A percentile compares a stretch with the other conserved stretches of the same genome.
These are phyloP conservation scores for Platysternon megacephalum DNA, from an alignment of 2,113 vertebrate species.

Conservation along the genomic window DNA sequence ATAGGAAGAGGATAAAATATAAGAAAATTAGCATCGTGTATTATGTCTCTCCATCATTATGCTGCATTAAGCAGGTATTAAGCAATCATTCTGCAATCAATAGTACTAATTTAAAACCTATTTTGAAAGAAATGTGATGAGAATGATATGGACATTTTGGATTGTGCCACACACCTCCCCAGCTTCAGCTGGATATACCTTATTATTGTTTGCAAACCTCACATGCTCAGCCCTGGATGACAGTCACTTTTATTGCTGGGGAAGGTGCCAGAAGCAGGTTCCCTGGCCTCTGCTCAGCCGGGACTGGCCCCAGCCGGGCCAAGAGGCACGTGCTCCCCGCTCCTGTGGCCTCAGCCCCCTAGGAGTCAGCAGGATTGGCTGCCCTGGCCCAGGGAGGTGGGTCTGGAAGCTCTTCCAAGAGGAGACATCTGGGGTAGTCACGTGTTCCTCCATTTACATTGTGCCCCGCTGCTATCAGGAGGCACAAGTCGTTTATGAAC, in stretches of 20 bases:
- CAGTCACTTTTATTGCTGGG: neutral
- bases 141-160: conserved; percentile 3
- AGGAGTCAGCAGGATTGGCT: too few relatives aligned
- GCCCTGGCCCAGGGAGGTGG: too few relatives aligned
- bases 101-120: conserved; percentile 2
- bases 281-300: too few relatives aligned
- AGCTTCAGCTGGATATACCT: conserved; percentile 18
- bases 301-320: too few relatives aligned
- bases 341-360: too few relatives aligned
- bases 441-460: too few relatives aligned
- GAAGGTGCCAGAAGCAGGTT: too few relatives aligned
- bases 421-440: too few relatives aligned
- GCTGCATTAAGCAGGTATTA: neutral
- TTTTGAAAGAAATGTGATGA: conserved; percentile 40
- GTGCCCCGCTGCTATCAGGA: too few relatives aligned
- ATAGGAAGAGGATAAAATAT: neutral
- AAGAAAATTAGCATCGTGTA: neutral
- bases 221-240: neutral
- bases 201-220: neutral
- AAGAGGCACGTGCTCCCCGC: too few relatives aligned
- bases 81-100: neutral
- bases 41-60: neutral
- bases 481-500: too few relatives aligned
- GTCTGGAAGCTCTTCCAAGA: too few relatives aligned
- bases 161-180: neutral